Conservation (phyloP, 2,797 vertebrate genomes). For the Acanthurus lineatus region DNA sequence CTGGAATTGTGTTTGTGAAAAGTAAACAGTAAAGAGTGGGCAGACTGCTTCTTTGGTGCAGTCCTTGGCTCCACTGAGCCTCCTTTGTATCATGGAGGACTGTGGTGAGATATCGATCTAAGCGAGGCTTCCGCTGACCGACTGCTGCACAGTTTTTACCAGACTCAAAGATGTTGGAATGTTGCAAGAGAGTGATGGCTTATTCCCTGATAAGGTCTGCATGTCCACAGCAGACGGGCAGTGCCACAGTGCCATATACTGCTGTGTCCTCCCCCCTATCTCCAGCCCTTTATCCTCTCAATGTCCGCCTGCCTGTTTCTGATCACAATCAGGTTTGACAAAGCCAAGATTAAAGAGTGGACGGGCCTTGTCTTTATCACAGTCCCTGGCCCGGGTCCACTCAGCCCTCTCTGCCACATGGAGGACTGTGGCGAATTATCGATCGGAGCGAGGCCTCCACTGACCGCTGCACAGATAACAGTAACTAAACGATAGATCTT, state of each 20-base stretch:
- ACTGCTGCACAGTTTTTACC: no score
- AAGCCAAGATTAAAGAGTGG: conserved; percentile 22
- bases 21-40: no score
- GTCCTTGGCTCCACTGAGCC: no score
- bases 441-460: conserved; percentile 38
- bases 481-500: conserved; percentile 56
- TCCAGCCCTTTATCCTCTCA: conserved; percentile 6
- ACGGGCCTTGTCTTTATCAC: conserved; percentile 27
- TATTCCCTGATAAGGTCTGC: no score
- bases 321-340: conserved; percentile 32
- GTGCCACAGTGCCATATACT: not conserved
- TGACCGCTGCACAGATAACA: conserved; percentile 57
- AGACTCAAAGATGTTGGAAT: no score
- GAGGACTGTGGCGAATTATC: conserved; percentile 44
- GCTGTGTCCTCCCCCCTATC: not conserved
- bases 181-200: no score
- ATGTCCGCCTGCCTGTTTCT: not conserved
- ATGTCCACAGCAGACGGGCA: no score
- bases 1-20: no score
- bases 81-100: no score
- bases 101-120: no score
- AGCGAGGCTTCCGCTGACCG: no score
- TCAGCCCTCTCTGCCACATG: not conserved
- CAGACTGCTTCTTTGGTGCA: no score
- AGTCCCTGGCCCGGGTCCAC: not conserved